Evolutionary conservation across 2,113 vertebrate species (phyloP).

Genomic region (Nycticorax nycticorax): DNA sequence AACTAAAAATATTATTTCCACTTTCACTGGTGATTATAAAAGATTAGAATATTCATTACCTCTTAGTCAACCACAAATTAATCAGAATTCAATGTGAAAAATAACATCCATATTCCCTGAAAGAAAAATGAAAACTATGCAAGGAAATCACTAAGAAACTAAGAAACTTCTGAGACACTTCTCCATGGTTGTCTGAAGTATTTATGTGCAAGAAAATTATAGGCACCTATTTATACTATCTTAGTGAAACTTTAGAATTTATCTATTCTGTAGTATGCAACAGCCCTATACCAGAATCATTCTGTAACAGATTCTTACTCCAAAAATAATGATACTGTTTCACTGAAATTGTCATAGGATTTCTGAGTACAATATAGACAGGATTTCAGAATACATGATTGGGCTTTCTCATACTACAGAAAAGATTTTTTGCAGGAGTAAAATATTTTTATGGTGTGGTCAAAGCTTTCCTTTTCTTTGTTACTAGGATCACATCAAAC

Average conservation of each 20-base stretch:
- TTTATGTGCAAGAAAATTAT: background rate
- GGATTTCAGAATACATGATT: background rate
- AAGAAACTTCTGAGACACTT: background rate
- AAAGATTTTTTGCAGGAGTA: background rate
- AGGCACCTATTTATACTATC: background rate
- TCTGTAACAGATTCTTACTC: background rate
- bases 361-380: background rate
- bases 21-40: background rate
- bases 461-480: background rate
- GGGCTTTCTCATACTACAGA: background rate
- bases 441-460: background rate
- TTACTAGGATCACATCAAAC: background rate
- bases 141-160: background rate
- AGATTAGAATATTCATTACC: background rate
- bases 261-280: background rate
- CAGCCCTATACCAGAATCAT: background rate
- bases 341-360: background rate
- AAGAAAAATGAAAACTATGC: background rate
- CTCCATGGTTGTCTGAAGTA: background rate
- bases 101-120: background rate
- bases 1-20: background rate
- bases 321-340: background rate
- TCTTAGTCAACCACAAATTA: background rate
- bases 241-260: background rate
- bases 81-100: background rate